phyloP scores from a whole-genome alignment of 1,140 invertebrate genomes.

The Charaxes varanes region DNA sequence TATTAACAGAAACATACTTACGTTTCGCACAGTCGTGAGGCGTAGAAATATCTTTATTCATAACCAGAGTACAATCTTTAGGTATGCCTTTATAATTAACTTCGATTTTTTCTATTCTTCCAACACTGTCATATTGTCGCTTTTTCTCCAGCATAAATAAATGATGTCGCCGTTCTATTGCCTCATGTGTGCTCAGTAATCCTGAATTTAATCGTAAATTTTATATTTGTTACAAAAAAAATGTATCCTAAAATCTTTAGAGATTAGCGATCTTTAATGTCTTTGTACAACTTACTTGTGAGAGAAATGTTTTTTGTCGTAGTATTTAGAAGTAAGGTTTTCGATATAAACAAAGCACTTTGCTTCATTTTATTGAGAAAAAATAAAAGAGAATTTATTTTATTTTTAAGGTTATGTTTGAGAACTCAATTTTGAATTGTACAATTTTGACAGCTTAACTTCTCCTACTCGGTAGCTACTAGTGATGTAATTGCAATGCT shows the following conservation, averaged over 20 bases:
- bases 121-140: slow-evolving; percentile 81
- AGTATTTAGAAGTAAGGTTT: slow-evolving; percentile 13
- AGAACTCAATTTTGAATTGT: too few species aligned
- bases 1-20: slow-evolving; percentile 63
- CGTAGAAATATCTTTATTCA: slow-evolving; percentile 96
- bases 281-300: too few species aligned
- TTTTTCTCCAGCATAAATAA: slow-evolving; percentile 88
- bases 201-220: slow-evolving; percentile 39
- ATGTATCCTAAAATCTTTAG: too few species aligned
- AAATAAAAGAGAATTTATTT: too few species aligned
- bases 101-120: slow-evolving; percentile 93
- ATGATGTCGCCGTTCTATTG: slow-evolving; percentile 75
- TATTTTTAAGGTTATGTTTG: too few species aligned
- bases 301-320: slow-evolving; percentile 7
- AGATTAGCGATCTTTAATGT: too few species aligned
- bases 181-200: slow-evolving; percentile 56
- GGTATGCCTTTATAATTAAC: slow-evolving; percentile 85
- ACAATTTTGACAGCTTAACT: too few species aligned
- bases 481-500: too few species aligned
- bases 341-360: slow-evolving; percentile 17
- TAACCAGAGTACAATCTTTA: slow-evolving; percentile 84
- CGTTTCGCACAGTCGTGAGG: slow-evolving; percentile 94
- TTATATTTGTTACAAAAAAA: too few species aligned
- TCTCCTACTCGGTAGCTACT: too few species aligned
- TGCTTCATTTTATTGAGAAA: slow-evolving; percentile 23